Evolutionary conservation across 2,113 vertebrate species (phyloP).

Genomic region (Pagrus major): DNA sequence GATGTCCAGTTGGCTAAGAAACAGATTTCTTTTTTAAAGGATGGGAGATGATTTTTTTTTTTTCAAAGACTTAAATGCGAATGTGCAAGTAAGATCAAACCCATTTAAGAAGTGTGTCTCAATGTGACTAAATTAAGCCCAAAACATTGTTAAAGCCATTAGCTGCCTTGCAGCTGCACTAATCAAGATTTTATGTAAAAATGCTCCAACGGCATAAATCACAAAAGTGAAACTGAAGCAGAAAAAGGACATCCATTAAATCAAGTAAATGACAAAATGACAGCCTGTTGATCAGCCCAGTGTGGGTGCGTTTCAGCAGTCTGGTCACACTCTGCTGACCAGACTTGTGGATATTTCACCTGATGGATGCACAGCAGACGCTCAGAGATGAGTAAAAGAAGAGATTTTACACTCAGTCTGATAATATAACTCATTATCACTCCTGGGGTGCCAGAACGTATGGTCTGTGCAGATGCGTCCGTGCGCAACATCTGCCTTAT

Average conservation of each 20-base stretch:
- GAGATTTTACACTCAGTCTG: constrained; percentile 26
- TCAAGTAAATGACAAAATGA: constrained; percentile 36
- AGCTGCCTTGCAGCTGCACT: constrained; percentile 50
- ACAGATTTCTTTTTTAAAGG: constrained; percentile 6
- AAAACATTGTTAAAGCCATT: constrained; percentile 36
- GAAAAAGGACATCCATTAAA: constrained; percentile 36
- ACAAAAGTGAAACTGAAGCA: constrained; percentile 11
- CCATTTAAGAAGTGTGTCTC: background rate
- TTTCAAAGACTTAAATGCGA: constrained; percentile 13
- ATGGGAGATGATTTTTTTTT: constrained; percentile 21
- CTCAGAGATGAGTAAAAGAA: constrained; percentile 16
- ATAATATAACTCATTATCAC: constrained; percentile 28
- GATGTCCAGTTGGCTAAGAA: constrained; percentile 44
- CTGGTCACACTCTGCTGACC: background rate
- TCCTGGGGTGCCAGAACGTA: constrained; percentile 28
- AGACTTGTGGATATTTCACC: background rate
- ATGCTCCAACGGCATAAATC: constrained; percentile 25
- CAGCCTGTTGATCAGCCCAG: constrained; percentile 18
- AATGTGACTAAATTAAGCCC: constrained; percentile 23
- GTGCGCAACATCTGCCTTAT: constrained; percentile 49
- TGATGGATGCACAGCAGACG: background rate
- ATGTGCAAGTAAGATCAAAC: constrained; percentile 39
- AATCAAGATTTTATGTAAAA: constrained; percentile 60
- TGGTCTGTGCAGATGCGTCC: constrained; percentile 42
- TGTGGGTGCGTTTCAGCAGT: constrained; percentile 26